These are phyloP conservation scores for Ophiodon elongatus DNA, from an alignment of 2,113 vertebrate species.

Conservation along the genomic window DNA sequence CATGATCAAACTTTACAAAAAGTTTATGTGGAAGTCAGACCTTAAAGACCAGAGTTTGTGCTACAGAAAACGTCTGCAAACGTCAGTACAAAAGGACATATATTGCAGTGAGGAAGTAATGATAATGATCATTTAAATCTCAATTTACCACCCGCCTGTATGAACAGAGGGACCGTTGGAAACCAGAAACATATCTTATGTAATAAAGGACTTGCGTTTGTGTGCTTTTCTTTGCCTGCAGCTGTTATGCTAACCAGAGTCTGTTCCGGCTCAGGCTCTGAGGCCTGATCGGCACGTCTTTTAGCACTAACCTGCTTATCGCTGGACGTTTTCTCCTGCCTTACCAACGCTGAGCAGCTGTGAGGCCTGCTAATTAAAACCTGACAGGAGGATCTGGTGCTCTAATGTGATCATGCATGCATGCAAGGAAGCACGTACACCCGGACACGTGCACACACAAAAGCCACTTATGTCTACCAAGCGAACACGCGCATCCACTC, in stretches of 20 bases:
- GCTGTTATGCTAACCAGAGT: constrained; percentile 36
- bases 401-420: constrained; percentile 73
- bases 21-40: not conserved
- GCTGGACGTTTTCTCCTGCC: constrained; percentile 59
- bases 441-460: not conserved
- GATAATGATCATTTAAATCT: not conserved
- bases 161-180: not conserved
- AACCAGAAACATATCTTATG: not conserved
- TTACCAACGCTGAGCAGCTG: constrained; percentile 61
- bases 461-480: constrained; percentile 29
- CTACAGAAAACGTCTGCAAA: not conserved
- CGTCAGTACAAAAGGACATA: not conserved
- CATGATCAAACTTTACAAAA: not conserved
- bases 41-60: not conserved
- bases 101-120: not conserved
- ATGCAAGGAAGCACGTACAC: constrained; percentile 62
- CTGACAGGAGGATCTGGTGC: constrained; percentile 65
- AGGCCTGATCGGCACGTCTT: constrained; percentile 30
- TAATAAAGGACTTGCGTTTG: not conserved
- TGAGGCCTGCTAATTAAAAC: constrained; percentile 74
- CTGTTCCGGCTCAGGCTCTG: constrained; percentile 41
- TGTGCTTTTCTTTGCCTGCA: constrained; percentile 32
- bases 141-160: not conserved
- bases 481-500: not conserved
- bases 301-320: constrained; percentile 72